A percentile compares a stretch with the other conserved stretches of the same genome.
Conservation (phyloP, 2,888 invertebrate genomes). For the Abrostola tripartita region DNA sequence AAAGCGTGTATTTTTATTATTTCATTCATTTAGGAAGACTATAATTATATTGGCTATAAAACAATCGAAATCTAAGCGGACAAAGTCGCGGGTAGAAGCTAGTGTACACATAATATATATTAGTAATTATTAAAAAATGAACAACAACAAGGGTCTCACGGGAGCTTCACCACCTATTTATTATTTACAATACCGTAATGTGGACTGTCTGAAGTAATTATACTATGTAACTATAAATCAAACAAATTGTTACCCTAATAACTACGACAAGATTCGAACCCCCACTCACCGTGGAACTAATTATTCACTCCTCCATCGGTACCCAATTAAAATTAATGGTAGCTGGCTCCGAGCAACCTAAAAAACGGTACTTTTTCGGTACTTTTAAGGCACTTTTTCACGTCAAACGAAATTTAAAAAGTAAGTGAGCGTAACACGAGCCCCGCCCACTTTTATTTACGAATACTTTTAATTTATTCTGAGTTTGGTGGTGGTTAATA, state of each 20-base stretch:
- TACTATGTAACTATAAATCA: constrained; percentile 18
- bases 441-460: constrained; percentile 9
- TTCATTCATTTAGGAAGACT: too few species aligned
- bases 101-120: too few species aligned
- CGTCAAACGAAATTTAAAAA: constrained; percentile 12
- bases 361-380: constrained; percentile 5
- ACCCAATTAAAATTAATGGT: constrained; percentile 45
- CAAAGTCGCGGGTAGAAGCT: too few species aligned
- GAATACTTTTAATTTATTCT: not conserved
- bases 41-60: too few species aligned
- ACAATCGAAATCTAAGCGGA: too few species aligned
- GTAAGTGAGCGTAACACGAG: not conserved
- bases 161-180: not conserved
- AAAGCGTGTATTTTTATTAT: too few species aligned
- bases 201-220: not conserved
- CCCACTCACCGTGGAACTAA: constrained; percentile 18
- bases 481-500: not conserved
- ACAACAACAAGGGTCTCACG: too few species aligned
- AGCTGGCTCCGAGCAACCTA: constrained; percentile 8
- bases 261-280: not conserved
- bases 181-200: not conserved
- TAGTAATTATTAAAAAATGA: too few species aligned
- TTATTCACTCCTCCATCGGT: constrained; percentile 19
- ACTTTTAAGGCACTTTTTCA: constrained; percentile 17
- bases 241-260: constrained; percentile 12